Base-by-base conservation (phyloP, 92 coral and sea anemone species). In the Metridium senile region DNA sequence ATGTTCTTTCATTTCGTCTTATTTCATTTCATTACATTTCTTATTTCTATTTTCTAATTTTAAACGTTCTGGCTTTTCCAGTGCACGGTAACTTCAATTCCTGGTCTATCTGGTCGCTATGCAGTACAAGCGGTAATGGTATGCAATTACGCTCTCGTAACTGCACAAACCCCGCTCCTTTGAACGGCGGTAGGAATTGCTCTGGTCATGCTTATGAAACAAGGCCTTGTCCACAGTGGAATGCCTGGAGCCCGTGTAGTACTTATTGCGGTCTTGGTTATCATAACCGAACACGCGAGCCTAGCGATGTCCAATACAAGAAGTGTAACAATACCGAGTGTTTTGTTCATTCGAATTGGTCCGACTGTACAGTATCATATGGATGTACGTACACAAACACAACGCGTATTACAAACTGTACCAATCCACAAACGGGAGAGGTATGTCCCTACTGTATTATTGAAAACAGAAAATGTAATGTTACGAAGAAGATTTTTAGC, bases 201-300 rank as follows among this genome's bases (percentile, higher is more conserved):
- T 2, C 28, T 16, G 69, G 69, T 6, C 45, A 35, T 21, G 0
- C 21, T 8, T 0, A 63, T 21, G 69, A 63, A 31, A 63, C 69
- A 7, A 63, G 43, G 28, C 1, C 21, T 21, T 63, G 69, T 30
- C 13, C 8, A 6, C 49, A 6, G 6, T 39, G 49, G 49, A 4
- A 6, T 13, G 6, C 7, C 21, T 74, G 80, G 80, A 45, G 80
- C n/a, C 31, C 70, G 11, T 74, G 80, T 39, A 74, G 39, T 3
- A 33, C 80, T 9, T 62, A 51, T 11, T 74, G 80, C 26, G 80
- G 80, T 13, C 7, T 1, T 23, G 80, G 80, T 18, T 25, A 16
- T 29, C 53, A 43, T 27, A 74, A 53, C 57, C 47, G 80, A 9
- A 61, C 71, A 43, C 80, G 80, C n/a, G 17, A n/a, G 0, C 45